Base-by-base conservation (phyloP, 2,113 vertebrate genomes). In the Oncorhynchus gorbuscha region DNA sequence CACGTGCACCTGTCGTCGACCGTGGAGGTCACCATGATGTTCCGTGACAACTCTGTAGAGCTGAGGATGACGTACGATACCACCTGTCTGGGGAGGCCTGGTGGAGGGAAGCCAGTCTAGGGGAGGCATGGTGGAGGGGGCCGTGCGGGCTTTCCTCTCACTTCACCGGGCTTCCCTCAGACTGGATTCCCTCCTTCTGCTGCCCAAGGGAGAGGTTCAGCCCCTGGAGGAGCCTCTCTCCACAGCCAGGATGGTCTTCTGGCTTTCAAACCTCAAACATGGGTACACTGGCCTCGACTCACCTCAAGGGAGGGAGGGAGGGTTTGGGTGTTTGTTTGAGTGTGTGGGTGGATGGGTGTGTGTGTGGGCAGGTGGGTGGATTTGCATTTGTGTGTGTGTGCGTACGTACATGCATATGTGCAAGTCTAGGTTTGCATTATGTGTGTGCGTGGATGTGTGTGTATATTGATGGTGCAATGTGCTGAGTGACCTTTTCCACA, bases 61-160 rank as follows among this genome's bases (percentile, higher is more conserved):
- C 74, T 80, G 64, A 78, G 65, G 79, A 80, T 84, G 84, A 75
- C 76, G 12, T 79, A 83, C 1, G 77, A 84, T 72, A 83, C 82
- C 55, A 79, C 77, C 74, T 85, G 79, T 62, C 35, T 84, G 32
- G 32, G 32, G 32, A 35, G 32, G 32, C 32, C 32, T 7, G 32
- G 32, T 35, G 32, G 32, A 32, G 32, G 32, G 32, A 6, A 32
- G 32, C 5, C 32, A 32, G 32, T 4, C 30, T 32, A 32, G 30
- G 30, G 30, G 30, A 32, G 32, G 32, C 32, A 28, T 28, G 28
- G 28, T 28, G 28, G 28, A 28, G 28, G 28, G 28, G 28, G 28
- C 28, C 28, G 28, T 28, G 28, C 28, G 28, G 28, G 32, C 32
- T 35, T 35, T 7, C 32, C 77, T 0, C 66, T 73, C 66, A 75